These are phyloP conservation scores for Epirrita christyi DNA, from an alignment of 2,888 invertebrate species.

Conservation along the genomic window DNA sequence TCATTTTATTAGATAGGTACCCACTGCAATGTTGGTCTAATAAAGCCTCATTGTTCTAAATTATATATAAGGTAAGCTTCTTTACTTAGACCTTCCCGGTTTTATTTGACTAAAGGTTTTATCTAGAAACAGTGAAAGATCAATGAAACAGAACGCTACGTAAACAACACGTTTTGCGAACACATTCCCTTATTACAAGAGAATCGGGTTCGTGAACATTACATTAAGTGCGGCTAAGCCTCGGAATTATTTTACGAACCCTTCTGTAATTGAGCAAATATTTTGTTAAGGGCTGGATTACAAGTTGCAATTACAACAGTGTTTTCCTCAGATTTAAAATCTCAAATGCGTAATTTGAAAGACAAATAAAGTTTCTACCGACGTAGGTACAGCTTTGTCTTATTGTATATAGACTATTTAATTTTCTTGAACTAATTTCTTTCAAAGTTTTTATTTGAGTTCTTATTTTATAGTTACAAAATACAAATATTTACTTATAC, in stretches of 20 bases:
- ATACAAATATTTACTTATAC: no score
- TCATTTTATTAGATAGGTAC: no score
- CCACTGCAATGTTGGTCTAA: no score
- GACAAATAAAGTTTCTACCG: no score
- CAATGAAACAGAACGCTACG: conserved; percentile 14
- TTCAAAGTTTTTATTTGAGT: no score
- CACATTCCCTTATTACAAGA: conserved; percentile 9
- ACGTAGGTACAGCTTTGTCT: no score
- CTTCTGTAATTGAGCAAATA: conserved; percentile 24
- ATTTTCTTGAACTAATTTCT: no score
- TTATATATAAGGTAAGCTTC: no score
- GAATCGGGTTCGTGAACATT: conserved; percentile 20
- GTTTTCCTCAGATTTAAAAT: neutral
- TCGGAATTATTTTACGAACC: conserved; percentile 18
- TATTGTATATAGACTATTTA: no score
- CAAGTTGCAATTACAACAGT: neutral
- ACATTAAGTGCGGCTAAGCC: conserved; percentile 29
- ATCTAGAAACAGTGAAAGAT: conserved; percentile 16
- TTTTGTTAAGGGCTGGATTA: conserved; percentile 8
- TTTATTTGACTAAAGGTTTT: conserved; percentile 8
- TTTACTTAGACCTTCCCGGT: neutral
- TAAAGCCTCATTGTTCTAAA: no score
- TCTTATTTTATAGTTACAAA: no score
- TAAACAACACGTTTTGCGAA: conserved; percentile 4
- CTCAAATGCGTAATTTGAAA: no score